Base-by-base conservation (phyloP, 2,113 vertebrate species). In the Grallaria varia region DNA sequence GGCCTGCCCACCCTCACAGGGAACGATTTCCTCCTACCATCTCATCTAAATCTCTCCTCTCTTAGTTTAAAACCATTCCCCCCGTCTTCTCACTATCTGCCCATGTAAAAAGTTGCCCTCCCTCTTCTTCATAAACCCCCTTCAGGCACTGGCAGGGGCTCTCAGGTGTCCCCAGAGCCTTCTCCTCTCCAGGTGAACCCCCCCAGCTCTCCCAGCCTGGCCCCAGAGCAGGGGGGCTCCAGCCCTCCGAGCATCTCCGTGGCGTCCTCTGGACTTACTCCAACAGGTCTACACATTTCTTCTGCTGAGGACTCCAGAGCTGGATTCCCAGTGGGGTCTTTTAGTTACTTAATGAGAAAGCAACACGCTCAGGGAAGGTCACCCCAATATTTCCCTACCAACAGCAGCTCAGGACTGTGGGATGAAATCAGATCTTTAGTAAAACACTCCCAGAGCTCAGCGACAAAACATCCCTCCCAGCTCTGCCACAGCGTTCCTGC, bases 1-100 rank as follows among this genome's bases (percentile, higher is more conserved):
- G 39, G 11, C 31, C 22, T 66, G 25, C 0, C 0, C 35, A 2
- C 9, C 18, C 35, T 42, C 22, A 0, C 19, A 68, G 0, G 3
- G n/a, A 68, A 30, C 5, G 35, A 40, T 5, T 40, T 4, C 45
- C 68, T 45, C n/a, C n/a, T 39, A 40, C 31, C 1, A 68, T 55
- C 47, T 17, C 33, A 68, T 8, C 45, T 30, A 40, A 53, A 67
- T 28, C 14, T 59, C 31, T 44, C 22, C 42, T 28, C 39, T 67
- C 52, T 40, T 10, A 75, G 22, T 47, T 27, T 27, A 60, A 75
- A 76, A 31, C 53, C 39, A 27, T 10, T 68, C 30, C 53, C 2
- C 0, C 0, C 22, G 16, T 6, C 59, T 9, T 52, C 12, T 35
- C 33, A 40, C 23, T 69, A 39, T 39, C 22, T 78, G 39, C 12